These are phyloP conservation scores for Petaurus breviceps DNA, from an alignment of 2,113 vertebrate species.

Conservation along the genomic window DNA sequence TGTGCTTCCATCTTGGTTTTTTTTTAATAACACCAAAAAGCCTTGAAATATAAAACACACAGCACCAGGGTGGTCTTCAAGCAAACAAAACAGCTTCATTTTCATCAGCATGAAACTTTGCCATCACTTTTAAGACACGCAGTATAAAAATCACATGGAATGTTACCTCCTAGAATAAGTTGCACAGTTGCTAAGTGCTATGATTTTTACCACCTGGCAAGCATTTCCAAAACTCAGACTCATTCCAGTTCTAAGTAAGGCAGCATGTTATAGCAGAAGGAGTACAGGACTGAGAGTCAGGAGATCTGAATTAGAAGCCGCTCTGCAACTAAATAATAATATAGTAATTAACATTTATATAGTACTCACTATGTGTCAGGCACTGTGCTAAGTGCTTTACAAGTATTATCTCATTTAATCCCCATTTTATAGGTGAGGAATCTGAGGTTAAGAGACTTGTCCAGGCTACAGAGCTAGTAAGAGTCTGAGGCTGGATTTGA, in stretches of 20 bases:
- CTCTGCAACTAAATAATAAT: not conserved
- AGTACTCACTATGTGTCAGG: not conserved
- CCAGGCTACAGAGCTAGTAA: not conserved
- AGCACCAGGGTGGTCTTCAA: slow-evolving; percentile 35
- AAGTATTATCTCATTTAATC: not conserved
- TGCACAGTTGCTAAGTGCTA: slow-evolving; percentile 14
- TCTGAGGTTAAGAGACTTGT: not conserved
- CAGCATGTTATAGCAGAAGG: slow-evolving; percentile 31
- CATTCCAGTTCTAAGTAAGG: slow-evolving; percentile 31
- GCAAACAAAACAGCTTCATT: slow-evolving; percentile 49
- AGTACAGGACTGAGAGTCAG: not conserved
- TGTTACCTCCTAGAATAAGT: slow-evolving; percentile 47
- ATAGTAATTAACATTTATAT: not conserved
- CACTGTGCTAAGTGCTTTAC: not conserved
- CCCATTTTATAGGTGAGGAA: not conserved
- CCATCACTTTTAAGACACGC: slow-evolving; percentile 46
- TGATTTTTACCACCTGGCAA: slow-evolving; percentile 58
- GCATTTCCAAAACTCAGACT: slow-evolving; percentile 41
- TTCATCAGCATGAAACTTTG: slow-evolving; percentile 50
- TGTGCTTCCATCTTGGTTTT: slow-evolving; percentile 39
- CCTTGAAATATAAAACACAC: slow-evolving; percentile 47
- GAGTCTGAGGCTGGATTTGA: not conserved
- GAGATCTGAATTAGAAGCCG: slow-evolving; percentile 5
- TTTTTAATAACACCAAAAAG: slow-evolving; percentile 51
- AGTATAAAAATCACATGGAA: slow-evolving; percentile 53